A percentile compares a stretch with the other conserved stretches of the same genome.
Conservation (phyloP, 2,113 vertebrate genomes). For the Casuarius casuarius region DNA sequence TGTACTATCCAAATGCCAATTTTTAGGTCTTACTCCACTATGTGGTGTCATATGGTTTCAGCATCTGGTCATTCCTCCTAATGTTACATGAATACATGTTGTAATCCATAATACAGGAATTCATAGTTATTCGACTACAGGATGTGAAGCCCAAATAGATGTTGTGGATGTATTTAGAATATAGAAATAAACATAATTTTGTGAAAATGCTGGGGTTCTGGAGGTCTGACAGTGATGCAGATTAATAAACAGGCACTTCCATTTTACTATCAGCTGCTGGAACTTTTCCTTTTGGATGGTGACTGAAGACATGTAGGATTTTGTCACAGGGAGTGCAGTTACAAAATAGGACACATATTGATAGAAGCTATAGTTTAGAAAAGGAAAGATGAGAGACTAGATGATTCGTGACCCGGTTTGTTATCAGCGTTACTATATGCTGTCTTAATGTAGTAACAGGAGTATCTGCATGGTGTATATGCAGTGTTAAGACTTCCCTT, state of each 20-base stretch:
- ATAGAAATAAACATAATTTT: background rate
- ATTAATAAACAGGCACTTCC: background rate
- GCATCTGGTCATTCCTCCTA: background rate
- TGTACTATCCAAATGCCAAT: background rate
- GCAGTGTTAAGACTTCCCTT: background rate
- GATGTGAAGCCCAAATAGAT: constrained; percentile 4
- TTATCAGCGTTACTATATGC: background rate
- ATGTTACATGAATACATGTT: background rate
- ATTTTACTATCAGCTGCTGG: background rate
- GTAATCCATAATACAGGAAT: background rate
- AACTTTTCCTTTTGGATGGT: background rate
- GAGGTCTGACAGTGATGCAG: background rate
- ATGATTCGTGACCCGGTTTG: background rate
- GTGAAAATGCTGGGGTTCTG: background rate
- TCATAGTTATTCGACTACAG: background rate
- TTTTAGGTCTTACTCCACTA: background rate
- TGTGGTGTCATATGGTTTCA: background rate
- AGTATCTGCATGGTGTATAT: background rate
- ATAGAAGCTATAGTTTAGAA: background rate
- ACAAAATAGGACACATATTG: background rate
- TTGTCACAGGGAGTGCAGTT: background rate
- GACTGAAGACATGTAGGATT: background rate
- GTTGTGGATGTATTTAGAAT: background rate
- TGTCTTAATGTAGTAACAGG: background rate
- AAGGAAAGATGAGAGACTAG: background rate